Evolutionary conservation across 2,797 vertebrate species (phyloP), one percentile per base, ranked within the genome.

Genomic region (Sebastes hubbsi): DNA sequence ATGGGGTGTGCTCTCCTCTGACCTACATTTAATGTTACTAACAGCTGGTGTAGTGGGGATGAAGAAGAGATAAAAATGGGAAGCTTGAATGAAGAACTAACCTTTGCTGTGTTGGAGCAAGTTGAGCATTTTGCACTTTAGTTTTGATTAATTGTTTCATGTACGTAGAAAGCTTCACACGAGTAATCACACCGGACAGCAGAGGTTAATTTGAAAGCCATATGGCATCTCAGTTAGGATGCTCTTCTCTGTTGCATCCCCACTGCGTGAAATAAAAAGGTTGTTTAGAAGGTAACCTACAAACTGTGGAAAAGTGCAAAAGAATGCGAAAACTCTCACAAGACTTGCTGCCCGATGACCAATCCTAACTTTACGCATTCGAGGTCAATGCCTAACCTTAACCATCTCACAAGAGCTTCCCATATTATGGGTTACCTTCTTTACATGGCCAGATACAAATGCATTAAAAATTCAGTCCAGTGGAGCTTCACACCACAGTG

Each of bases 21-120:
- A 88, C 52, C 66, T 86, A 80, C 61, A 83, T 85, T 68, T 38
- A 42, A 75, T 54, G 6, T 54, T 24, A 22, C 42, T 56, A 60
- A 80, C 82, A 89, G 70, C 58, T 77, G 66, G 6, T 75, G 38
- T 32, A 42, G 14, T n/a, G 34, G 20, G 12, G 34, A 56, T 22
- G 20, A 75, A 34, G 42, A 63, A 62, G 13, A 84, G 58, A 14
- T 52, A 77, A 54, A 70, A 64, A 59, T 38, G 46, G 6, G 42
- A 67, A 67, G 24, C 12, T 5, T 61, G 42, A 68, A 46, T 34
- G 18, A n/a, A 42, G 2, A 36, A 36, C 32, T 20, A 42, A 52
- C 14, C 60, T 2, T 9, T 77, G 71, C 64, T 52, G 12, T 68
- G 52, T 22, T 25, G 54, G 8, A 74, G 6, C 4, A 66, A 18